These are phyloP conservation scores for Diadromus collaris DNA, from an alignment of 2,888 invertebrate species.

Conservation along the genomic window DNA sequence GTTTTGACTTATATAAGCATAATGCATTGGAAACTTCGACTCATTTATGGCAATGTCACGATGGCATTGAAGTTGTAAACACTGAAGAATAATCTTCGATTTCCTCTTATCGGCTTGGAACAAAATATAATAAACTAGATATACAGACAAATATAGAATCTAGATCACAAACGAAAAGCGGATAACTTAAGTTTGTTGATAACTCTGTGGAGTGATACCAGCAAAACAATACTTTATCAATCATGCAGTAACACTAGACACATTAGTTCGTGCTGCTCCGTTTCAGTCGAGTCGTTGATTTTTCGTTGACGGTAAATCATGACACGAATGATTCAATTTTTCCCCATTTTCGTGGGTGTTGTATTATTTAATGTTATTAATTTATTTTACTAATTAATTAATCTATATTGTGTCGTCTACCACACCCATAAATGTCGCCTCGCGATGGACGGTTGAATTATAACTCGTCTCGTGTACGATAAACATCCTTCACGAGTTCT, in stretches of 20 bases:
- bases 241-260: too few species aligned
- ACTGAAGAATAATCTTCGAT: not conserved
- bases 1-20: not conserved
- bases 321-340: not conserved
- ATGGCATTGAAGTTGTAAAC: not conserved
- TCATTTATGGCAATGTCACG: not conserved
- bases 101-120: not conserved
- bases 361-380: not conserved
- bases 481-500: not conserved
- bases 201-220: too few species aligned
- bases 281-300: not conserved
- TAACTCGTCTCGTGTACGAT: constrained; percentile 63
- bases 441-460: constrained; percentile 30
- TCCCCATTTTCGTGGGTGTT: not conserved
- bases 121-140: not conserved
- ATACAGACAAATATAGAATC: too few species aligned
- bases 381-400: not conserved
- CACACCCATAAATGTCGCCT: not conserved
- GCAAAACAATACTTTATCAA: too few species aligned
- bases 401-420: not conserved
- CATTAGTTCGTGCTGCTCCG: not conserved
- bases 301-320: not conserved
- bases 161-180: too few species aligned
- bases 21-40: not conserved
- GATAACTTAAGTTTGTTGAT: not conserved